Evolutionary conservation across 64 coral and sea anemone species (phyloP).

Genomic region (Stylophora pistillata): DNA sequence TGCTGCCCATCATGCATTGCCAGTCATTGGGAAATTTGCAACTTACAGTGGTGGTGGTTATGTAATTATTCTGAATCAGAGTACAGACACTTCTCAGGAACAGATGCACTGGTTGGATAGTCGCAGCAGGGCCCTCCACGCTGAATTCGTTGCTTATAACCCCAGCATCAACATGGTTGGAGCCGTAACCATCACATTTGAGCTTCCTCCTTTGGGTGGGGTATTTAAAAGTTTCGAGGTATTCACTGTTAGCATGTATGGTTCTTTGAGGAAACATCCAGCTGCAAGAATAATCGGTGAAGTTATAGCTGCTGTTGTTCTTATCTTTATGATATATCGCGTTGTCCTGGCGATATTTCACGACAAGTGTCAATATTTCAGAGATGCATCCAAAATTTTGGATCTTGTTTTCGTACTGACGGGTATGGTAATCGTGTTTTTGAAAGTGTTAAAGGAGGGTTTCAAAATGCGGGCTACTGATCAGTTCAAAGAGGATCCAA

Average conservation of each 20-base stretch:
- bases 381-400: constrained; percentile 30
- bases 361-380: constrained; percentile 58
- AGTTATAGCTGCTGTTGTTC: constrained; percentile 17
- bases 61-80: constrained; percentile 35
- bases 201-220: constrained; percentile 66
- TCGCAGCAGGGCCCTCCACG: constrained; percentile 63
- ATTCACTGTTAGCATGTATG: constrained; percentile 57
- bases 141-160: constrained; percentile 67
- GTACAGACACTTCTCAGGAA: constrained; percentile 21
- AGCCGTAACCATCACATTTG: constrained; percentile 54
- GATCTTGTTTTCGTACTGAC: constrained; percentile 60
- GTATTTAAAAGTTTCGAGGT: constrained; percentile 28
- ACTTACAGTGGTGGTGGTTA: constrained; percentile 79
- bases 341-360: constrained; percentile 42
- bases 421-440: constrained; percentile 50
- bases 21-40: constrained; percentile 47
- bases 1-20: constrained; percentile 58
- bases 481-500: constrained; percentile 31
- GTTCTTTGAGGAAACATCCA: constrained; percentile 35
- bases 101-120: constrained; percentile 56
- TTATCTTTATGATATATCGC: constrained; percentile 56
- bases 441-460: constrained; percentile 32
- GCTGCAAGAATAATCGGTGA: constrained; percentile 30
- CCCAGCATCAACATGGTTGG: constrained; percentile 65
- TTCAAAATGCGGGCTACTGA: constrained; percentile 38